Percentiles rank a stretch among this genome's conserved stretches.
These are phyloP conservation scores for Ailurus styani DNA, from an alignment of 2,113 vertebrate species.

Conservation along the genomic window DNA sequence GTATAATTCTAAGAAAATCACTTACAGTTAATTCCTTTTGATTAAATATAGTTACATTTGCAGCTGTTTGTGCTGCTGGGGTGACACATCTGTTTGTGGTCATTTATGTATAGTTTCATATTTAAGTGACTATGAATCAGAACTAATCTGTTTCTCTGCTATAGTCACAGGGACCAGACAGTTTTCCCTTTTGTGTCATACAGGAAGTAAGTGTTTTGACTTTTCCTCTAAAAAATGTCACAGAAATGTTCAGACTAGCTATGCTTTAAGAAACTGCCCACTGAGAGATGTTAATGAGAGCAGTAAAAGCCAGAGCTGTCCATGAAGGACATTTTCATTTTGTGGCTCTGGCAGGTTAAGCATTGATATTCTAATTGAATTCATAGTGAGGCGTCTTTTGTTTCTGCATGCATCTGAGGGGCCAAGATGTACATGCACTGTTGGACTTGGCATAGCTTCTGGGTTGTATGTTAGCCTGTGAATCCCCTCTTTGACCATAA, in stretches of 20 bases:
- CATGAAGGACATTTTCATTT: conserved; percentile 59
- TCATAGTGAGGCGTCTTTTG: conserved; percentile 60
- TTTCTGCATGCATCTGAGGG: conserved; percentile 58
- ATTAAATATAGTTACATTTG: conserved; percentile 36
- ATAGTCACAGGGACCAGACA: conserved; percentile 30
- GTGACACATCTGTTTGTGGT: conserved; percentile 40
- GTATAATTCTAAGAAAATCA: conserved; percentile 21
- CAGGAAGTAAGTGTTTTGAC: conserved; percentile 50
- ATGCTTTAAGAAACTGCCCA: conserved; percentile 44
- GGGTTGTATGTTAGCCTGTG: conserved; percentile 61
- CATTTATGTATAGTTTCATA: conserved; percentile 42
- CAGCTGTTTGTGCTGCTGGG: background rate
- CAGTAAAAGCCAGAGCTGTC: conserved; percentile 44
- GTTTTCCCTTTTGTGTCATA: conserved; percentile 54
- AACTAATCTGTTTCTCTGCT: conserved; percentile 21
- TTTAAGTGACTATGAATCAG: conserved; percentile 34
- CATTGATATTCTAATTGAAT: conserved; percentile 62
- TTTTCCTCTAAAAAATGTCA: conserved; percentile 50
- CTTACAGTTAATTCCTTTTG: conserved; percentile 11
- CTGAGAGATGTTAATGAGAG: conserved; percentile 56
- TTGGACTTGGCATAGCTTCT: conserved; percentile 64
- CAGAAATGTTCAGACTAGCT: conserved; percentile 36
- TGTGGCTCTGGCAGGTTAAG: conserved; percentile 45
- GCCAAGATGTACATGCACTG: conserved; percentile 46
- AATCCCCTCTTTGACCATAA: conserved; percentile 71